Conservation (phyloP, 2,113 vertebrate species). For the Ceyx margarethae region DNA sequence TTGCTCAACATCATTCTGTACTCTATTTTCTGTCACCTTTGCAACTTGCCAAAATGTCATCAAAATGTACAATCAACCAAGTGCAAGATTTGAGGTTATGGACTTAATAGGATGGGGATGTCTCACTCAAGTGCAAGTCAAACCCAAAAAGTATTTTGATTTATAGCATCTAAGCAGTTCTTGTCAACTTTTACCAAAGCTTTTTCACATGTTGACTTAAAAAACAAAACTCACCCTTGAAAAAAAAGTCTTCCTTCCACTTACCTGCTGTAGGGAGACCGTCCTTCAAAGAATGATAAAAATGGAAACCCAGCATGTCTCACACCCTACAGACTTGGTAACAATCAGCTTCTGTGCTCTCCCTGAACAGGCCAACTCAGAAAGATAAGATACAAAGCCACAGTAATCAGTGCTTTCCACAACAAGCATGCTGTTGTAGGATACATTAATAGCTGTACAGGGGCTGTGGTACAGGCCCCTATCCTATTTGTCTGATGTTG, state of each 20-base stretch:
- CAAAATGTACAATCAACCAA: neutral
- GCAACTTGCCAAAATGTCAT: neutral
- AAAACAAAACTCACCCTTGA: neutral
- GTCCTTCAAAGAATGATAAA: neutral
- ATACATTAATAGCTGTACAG: neutral
- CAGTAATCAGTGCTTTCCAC: neutral
- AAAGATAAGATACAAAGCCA: neutral
- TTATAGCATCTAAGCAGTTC: neutral
- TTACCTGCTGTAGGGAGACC: neutral
- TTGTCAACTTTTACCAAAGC: neutral
- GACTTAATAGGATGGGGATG: neutral
- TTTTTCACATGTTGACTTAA: neutral
- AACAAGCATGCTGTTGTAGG: rapidly evolving
- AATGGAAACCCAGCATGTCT: neutral
- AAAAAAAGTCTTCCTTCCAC: neutral
- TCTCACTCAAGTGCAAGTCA: neutral
- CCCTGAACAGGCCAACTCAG: neutral
- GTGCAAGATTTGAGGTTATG: neutral
- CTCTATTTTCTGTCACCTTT: neutral
- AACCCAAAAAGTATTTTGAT: neutral
- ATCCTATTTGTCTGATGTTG: neutral
- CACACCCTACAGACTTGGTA: neutral
- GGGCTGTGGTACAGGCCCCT: neutral
- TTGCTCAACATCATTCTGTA: neutral
- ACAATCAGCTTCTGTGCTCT: neutral